Base-by-base conservation (phyloP, 1,140 invertebrate genomes). In the Drosophila asahinai region DNA sequence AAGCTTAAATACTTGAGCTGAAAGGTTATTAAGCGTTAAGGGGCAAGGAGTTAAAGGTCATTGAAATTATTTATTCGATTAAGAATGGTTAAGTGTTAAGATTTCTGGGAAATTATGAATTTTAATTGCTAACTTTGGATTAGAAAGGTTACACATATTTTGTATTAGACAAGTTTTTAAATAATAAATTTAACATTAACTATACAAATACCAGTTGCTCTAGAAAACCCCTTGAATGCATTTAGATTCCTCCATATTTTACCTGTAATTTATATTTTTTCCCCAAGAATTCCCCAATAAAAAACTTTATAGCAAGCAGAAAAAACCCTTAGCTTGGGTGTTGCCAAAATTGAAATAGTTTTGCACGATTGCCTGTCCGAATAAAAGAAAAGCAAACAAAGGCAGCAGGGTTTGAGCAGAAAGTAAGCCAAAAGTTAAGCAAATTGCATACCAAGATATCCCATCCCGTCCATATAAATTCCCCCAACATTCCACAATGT, bases 311-410 rank as follows among this genome's bases (percentile, higher is more conserved):
- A n/a, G 38, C 40, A 48, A 64, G 61, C 62, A 30, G 36, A 9
- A 47, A 36, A 68, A 65, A 62, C 27, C 19, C 36, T 51, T 30
- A 17, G 17, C 51, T 43, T 63, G 7, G 48, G 58, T 75, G 65
- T 79, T 78, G 68, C 49, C 65, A 63, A 86, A 55, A 86, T 86
- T 86, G 82, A 81, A 86, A 86, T 86, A 86, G 79, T 86, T 86
- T 79, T 65, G 54, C 75, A 75, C 79, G 62, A 76, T 71, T 76
- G 75, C 49, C 64, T 67, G 64, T 33, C 74, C 19, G 38, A 40
- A 54, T 60, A 42, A 60, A 52, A 40, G 33, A 68, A 54, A 33
- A n/a, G 48, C 17, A 15, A 68, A 68, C 36, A 45, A 30, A 68
- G 22, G 4, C 36, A 59, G n/a, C 1, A 22, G 1, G 19, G 19